Evolutionary conservation across 2,113 vertebrate species (phyloP), one percentile per base, ranked within the genome.

Genomic region (Passer domesticus): DNA sequence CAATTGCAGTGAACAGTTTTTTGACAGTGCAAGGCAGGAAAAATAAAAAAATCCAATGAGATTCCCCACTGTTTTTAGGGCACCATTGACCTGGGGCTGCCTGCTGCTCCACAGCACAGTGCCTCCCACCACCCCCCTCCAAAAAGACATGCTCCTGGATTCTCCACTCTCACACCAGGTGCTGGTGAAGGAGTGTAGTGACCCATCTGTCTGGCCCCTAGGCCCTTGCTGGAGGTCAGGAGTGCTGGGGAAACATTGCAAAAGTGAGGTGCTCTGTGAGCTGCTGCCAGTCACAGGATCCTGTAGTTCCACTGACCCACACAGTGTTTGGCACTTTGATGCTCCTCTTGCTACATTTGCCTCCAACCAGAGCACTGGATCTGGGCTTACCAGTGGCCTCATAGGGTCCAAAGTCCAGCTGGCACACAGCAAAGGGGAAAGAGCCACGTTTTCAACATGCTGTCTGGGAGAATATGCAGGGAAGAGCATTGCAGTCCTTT

Each of bases 391-490:
- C 28, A 49, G 23, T 0, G 1, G 3, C n/a, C 5, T 74, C 30
- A 24, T 11, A 37, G 17, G 10, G 19, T 28, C 21, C 24, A 44
- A 59, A 74, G 31, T 79, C 52, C 16, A 12, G 23, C 66, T 79
- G 47, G 28, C 13, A 55, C 25, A 37, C 15, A 53, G 31, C 22
- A 27, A 67, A n/a, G 21, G 39, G 23, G 27, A 49, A 41, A 46
- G 37, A 46, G 13, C 8, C n/a, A 8, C 0, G 0, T 37, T 44
- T 86, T 86, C 33, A 60, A 35, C 4, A 1, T 43, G n/a, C 15
- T 76, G 0, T 80, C 25, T 50, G 22, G 58, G 43, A 76, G 13
- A 68, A 63, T n/a, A 41, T 18, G 17, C n/a, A 72, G 23, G 12
- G 37, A 66, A 60, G 31, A 55, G 12, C 19, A 15, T 3, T 24